Conservation (phyloP, 2,797 vertebrate species). For the Oreortyx pictus region DNA sequence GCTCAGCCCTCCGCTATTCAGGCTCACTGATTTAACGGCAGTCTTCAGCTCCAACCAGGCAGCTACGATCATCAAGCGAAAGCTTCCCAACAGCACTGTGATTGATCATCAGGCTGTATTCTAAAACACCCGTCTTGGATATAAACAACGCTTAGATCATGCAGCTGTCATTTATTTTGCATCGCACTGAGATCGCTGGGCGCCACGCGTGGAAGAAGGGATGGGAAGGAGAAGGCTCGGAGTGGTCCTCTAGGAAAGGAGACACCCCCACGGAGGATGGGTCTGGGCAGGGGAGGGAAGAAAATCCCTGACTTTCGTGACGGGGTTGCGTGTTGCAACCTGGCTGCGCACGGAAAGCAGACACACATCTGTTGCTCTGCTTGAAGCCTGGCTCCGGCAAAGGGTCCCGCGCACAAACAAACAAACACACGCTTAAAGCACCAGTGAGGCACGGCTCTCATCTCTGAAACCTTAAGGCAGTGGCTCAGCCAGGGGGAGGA, state of each 20-base stretch:
- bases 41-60: slow-evolving; percentile 30
- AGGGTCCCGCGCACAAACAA: slow-evolving; percentile 19
- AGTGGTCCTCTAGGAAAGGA: not conserved
- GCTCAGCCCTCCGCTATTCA: not conserved
- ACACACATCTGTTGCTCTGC: slow-evolving; percentile 70
- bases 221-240: slow-evolving; percentile 21
- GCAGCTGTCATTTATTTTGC: slow-evolving; percentile 68
- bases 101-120: slow-evolving; percentile 52
- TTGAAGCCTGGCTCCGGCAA: not conserved
- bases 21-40: not conserved
- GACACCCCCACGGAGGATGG: slow-evolving; percentile 8
- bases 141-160: slow-evolving; percentile 68
- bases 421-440: not conserved
- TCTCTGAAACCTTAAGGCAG: slow-evolving; percentile 5
- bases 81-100: slow-evolving; percentile 58
- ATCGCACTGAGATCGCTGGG: not conserved
- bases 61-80: slow-evolving; percentile 38
- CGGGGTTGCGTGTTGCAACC: not conserved
- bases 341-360: not conserved
- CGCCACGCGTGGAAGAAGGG: not conserved
- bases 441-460: not conserved
- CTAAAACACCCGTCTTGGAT: slow-evolving; percentile 67
- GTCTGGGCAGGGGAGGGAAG: not conserved
- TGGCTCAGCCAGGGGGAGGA: not conserved
- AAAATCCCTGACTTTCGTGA: not conserved